A percentile compares a stretch with the other conserved stretches of the same genome.
phyloP scores from a whole-genome alignment of 2,113 vertebrate genomes.

The Micronycteris hirsuta region DNA sequence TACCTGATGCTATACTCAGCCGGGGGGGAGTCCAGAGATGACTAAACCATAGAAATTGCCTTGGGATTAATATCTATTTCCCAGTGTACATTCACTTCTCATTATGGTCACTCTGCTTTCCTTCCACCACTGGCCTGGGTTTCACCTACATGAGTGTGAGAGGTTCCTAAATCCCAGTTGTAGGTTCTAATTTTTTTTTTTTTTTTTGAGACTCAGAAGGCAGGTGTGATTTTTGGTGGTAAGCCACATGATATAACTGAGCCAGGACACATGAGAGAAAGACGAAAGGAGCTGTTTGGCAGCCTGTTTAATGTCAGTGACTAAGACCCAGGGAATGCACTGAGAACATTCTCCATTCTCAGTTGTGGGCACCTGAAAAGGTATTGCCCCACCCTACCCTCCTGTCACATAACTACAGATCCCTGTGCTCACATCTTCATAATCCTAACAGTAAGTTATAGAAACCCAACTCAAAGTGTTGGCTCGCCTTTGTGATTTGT shows the following conservation, averaged over 20 bases:
- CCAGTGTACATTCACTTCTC: not conserved
- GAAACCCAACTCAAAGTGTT: not conserved
- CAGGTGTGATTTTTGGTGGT: not conserved
- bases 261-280: not conserved
- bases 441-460: not conserved
- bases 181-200: not conserved
- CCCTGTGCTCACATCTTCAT: not conserved
- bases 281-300: not conserved
- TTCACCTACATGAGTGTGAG: not conserved
- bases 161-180: not conserved
- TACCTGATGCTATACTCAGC: not conserved
- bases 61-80: not conserved
- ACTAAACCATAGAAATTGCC: not conserved
- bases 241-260: not conserved
- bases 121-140: not conserved
- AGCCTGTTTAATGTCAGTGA: not conserved
- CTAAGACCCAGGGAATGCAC: not conserved
- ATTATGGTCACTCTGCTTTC: not conserved
- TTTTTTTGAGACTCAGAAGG: not conserved
- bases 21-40: not conserved
- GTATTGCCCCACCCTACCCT: not conserved
- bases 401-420: accelerated
- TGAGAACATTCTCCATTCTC: not conserved
- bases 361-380: not conserved
- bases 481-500: not conserved